A percentile compares a stretch with the other conserved stretches of the same genome.
phyloP scores from a whole-genome alignment of 1,140 invertebrate genomes.

The Rhizoglyphus robini region DNA sequence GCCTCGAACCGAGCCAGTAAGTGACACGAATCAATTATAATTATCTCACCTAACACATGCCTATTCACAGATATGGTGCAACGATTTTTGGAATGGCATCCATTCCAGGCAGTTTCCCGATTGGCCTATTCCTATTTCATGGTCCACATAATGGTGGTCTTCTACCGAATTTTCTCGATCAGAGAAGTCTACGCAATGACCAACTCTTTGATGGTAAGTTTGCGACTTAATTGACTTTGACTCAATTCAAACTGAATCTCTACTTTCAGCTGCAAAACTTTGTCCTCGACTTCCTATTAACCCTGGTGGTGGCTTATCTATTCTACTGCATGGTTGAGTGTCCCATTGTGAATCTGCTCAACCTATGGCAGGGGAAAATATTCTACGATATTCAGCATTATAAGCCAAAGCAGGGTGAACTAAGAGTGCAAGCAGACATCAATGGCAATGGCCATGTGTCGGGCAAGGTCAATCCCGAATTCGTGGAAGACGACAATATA shows the following conservation, averaged over 20 bases:
- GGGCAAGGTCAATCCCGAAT: not conserved
- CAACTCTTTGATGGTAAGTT: constrained; percentile 12
- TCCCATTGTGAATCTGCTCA: constrained; percentile 10
- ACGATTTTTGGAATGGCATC: not conserved
- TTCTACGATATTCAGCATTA: constrained; percentile 4
- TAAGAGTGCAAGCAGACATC: not conserved
- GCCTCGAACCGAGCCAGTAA: constrained; percentile 3
- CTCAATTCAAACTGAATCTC: not conserved
- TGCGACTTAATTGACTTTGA: not conserved
- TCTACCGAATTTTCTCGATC: constrained; percentile 6
- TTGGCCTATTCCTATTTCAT: constrained; percentile 16
- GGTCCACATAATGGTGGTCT: constrained; percentile 10
- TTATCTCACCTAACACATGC: too few relatives aligned
- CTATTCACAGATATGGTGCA: not conserved
- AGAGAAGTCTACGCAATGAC: constrained; percentile 15
- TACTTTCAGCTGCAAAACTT: constrained; percentile 13
- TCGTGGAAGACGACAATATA: not conserved
- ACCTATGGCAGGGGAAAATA: constrained; percentile 1
- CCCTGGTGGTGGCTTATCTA: constrained; percentile 7
- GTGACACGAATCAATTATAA: not conserved
- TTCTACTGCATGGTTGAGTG: constrained; percentile 15
- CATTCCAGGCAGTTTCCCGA: constrained; percentile 7
- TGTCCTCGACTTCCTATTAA: constrained; percentile 7
- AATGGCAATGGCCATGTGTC: not conserved
- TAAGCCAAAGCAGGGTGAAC: not conserved